These are phyloP conservation scores for Eurosta solidaginis DNA, from an alignment of 1,140 invertebrate genomes.

Conservation along the genomic window DNA sequence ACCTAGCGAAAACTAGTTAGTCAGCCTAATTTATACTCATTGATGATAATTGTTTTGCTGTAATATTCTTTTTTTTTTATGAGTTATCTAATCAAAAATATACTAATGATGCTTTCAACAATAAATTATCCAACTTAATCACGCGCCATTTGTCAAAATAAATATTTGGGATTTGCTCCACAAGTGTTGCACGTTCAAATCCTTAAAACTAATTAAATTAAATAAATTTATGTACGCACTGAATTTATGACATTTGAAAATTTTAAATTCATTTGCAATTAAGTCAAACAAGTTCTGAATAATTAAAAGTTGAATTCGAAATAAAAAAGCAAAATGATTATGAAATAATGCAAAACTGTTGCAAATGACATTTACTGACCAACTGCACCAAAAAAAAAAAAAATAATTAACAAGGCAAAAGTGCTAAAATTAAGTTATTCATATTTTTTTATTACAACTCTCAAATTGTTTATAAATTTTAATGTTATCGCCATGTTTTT, in stretches of 20 bases:
- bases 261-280: conserved; percentile 29
- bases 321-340: background rate
- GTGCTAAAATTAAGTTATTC: conserved; percentile 2
- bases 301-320: conserved; percentile 39
- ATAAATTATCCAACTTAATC: conserved; percentile 37
- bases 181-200: conserved; percentile 15
- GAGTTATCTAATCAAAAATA: too few relatives aligned
- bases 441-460: background rate
- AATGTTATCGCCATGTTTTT: background rate
- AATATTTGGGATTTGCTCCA: background rate
- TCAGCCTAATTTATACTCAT: too few relatives aligned
- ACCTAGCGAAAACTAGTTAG: too few relatives aligned
- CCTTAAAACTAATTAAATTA: conserved; percentile 1
- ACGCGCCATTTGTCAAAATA: background rate
- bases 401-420: background rate
- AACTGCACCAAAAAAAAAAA: background rate
- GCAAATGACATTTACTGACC: background rate
- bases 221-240: background rate
- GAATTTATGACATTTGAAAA: conserved; percentile 8
- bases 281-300: conserved; percentile 39
- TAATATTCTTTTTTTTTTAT: too few relatives aligned
- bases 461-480: conserved; percentile 25
- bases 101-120: too few relatives aligned
- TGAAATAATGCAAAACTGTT: background rate
- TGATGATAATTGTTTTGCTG: too few relatives aligned